These are phyloP conservation scores for Corapipo altera DNA, from an alignment of 2,113 vertebrate genomes.

Conservation along the genomic window DNA sequence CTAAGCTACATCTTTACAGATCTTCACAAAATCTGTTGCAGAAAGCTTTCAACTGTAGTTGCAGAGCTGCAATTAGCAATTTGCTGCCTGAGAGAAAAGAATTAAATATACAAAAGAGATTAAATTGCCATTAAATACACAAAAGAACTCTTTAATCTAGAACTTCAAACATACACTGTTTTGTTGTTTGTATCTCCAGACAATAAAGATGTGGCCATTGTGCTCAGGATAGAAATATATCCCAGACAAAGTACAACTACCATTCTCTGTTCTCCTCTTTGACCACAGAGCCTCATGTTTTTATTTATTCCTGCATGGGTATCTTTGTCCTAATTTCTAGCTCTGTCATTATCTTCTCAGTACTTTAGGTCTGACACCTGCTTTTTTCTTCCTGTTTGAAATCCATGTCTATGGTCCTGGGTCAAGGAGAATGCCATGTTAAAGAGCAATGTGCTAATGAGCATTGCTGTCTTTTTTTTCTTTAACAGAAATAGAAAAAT, in stretches of 20 bases:
- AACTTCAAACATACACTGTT: neutral
- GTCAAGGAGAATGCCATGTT: neutral
- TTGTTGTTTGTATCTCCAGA: neutral
- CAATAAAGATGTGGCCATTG: neutral
- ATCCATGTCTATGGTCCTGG: neutral
- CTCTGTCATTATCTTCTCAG: neutral
- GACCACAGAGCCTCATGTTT: neutral
- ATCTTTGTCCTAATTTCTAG: neutral
- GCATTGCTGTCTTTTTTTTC: neutral
- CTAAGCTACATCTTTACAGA: neutral
- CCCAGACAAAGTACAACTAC: neutral
- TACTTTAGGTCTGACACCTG: neutral
- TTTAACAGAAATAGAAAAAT: neutral
- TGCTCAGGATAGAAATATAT: neutral
- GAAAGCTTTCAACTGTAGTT: neutral
- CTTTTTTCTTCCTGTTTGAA: neutral
- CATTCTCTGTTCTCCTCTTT: neutral
- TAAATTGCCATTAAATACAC: neutral
- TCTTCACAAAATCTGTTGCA: neutral
- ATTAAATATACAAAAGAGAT: neutral
- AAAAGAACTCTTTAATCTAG: neutral
- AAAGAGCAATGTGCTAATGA: neutral
- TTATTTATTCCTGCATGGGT: neutral
- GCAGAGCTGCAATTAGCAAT: neutral
- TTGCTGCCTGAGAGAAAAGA: neutral